Base-by-base conservation (phyloP, 2,113 vertebrate genomes). In the Indicator indicator region DNA sequence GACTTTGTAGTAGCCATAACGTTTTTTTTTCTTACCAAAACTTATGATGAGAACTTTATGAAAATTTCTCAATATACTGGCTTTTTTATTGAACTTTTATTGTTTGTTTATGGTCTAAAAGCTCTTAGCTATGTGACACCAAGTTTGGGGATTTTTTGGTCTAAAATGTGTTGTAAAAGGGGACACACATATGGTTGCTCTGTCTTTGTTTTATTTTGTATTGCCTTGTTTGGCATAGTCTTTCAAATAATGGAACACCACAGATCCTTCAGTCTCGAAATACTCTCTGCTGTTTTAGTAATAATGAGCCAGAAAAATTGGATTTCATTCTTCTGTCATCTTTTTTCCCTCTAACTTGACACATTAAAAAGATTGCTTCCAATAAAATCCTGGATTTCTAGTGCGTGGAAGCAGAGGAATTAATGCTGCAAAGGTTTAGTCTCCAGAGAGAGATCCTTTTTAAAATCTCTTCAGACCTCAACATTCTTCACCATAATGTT, bases 11-110 rank as follows among this genome's bases (percentile, higher is more conserved):
- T 88, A 88, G 62, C 72, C 65, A 77, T 83, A 52, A 69, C 72
- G 38, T 33, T 91, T 42, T 91, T 94, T 94, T 91, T 94, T 68
- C 65, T 91, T 94, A 81, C 54, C 62, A 71, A 94, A 93, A 77
- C 60, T 28, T 93, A 68, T 86, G 52, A 84, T 79, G 76, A 89
- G 81, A 90, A 82, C 63, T 79, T 94, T 91, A 54, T 44, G 58
- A 68, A 58, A 87, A 94, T 89, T 86, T 84, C 52, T 90, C 64
- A 77, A 70, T 73, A 81, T 11, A 24, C 60, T 85, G 23, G 1
- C 56, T 94, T 92, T 91, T 89, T 70, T 83, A 42, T 63, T 86
- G 36, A 83, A 86, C 42, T 64, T 42, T 91, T 23, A 54, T 33
- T 55, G 30, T 64, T 87, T 75, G 89, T 68, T 90, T 68, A 54